Conservation (phyloP, 2,113 vertebrate genomes). For the Acanthochromis polyacanthus region DNA sequence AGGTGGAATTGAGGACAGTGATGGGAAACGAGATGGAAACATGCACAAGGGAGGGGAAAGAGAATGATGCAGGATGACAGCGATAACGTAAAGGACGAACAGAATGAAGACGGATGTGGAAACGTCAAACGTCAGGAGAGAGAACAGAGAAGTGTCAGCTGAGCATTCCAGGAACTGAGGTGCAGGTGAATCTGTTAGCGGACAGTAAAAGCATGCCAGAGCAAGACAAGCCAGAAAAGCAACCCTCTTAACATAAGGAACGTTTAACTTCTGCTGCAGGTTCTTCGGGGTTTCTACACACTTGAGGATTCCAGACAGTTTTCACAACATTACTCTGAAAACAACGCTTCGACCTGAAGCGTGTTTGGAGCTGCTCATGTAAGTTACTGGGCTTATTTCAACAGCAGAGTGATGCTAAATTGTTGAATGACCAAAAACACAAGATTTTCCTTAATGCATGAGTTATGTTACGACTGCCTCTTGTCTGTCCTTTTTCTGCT, state of each 20-base stretch:
- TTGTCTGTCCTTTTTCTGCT: no score
- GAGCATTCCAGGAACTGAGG: conserved; percentile 1
- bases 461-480: no score
- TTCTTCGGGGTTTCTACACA: not conserved
- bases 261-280: not conserved
- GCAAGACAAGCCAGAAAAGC: conserved; percentile 53
- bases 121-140: conserved; percentile 9
- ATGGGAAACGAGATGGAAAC: conserved; percentile 4
- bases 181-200: conserved; percentile 9
- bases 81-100: not conserved
- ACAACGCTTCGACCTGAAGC: not conserved
- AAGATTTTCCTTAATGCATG: no score
- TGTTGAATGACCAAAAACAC: no score
- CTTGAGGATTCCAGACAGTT: no score
- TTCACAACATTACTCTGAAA: not conserved
- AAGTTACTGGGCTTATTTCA: not conserved
- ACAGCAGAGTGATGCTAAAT: no score
- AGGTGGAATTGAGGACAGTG: not conserved
- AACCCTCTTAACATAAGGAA: conserved; percentile 14
- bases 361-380: not conserved
- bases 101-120: not conserved
- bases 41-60: not conserved
- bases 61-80: not conserved
- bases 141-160: conserved; percentile 27
- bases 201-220: conserved; percentile 43